Evolutionary conservation across 2,888 invertebrate genomes (phyloP).

Genomic region (Lagria hirta): DNA sequence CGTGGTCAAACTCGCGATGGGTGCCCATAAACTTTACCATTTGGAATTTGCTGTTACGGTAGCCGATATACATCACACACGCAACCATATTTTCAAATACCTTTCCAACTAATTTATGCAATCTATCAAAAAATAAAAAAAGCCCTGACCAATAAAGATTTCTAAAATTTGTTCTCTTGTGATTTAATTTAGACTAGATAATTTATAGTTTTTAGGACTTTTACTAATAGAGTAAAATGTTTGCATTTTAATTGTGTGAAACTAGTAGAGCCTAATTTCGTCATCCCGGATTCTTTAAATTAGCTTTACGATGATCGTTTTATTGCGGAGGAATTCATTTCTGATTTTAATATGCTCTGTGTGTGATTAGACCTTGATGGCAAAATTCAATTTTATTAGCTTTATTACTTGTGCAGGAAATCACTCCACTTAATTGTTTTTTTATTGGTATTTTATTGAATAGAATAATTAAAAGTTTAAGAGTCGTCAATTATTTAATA

Average conservation of each 20-base stretch:
- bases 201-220: no score
- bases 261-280: constrained; percentile 10
- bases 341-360: constrained; percentile 7
- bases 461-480: no score
- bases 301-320: constrained; percentile 6
- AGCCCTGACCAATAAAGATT: background rate
- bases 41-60: constrained; percentile 38
- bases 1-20: constrained; percentile 22
- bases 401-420: no score
- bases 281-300: constrained; percentile 13
- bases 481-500: no score
- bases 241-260: constrained; percentile 23
- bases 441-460: no score
- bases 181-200: no score
- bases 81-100: constrained; percentile 43
- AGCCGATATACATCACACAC: constrained; percentile 46
- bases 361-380: no score
- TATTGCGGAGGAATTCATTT: constrained; percentile 11
- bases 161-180: constrained; percentile 5
- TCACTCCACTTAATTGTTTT: no score
- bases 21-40: constrained; percentile 26
- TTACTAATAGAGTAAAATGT: constrained; percentile 13
- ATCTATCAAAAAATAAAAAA: constrained; percentile 8
- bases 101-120: constrained; percentile 10
- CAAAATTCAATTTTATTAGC: no score